These are phyloP conservation scores for Drosophila putrida DNA, from an alignment of 2,888 invertebrate genomes.

Conservation along the genomic window DNA sequence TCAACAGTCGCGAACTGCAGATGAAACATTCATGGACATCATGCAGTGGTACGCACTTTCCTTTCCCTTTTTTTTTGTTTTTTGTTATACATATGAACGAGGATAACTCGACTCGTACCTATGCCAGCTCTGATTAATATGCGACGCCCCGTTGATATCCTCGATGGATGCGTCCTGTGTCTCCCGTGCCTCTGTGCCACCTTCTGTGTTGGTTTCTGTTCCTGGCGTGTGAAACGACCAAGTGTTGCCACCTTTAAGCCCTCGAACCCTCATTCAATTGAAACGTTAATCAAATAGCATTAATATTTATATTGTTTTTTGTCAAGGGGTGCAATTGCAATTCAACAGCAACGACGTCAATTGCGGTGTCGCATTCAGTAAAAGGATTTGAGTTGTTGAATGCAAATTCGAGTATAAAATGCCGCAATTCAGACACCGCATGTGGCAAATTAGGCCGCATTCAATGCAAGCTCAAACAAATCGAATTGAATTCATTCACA, in stretches of 20 bases:
- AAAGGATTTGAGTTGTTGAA: slow-evolving; percentile 49
- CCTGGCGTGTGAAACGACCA: slow-evolving; percentile 72
- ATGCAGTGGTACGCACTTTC: slow-evolving; percentile 48
- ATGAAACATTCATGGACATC: slow-evolving; percentile 49
- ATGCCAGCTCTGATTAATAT: slow-evolving; percentile 67
- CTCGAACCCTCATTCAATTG: slow-evolving; percentile 57
- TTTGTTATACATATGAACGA: slow-evolving; percentile 9
- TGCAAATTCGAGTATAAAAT: slow-evolving; percentile 54
- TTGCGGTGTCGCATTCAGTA: slow-evolving; percentile 58
- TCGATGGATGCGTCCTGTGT: slow-evolving; percentile 13
- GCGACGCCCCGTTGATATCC: slow-evolving; percentile 65
- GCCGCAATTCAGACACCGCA: slow-evolving; percentile 63
- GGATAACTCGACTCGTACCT: slow-evolving; percentile 34
- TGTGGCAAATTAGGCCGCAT: slow-evolving; percentile 75
- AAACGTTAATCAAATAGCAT: slow-evolving; percentile 79
- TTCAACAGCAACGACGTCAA: slow-evolving; percentile 42
- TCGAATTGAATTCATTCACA: neutral
- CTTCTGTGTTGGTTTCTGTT: slow-evolving; percentile 15
- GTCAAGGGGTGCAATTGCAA: slow-evolving; percentile 33
- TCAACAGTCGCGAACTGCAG: slow-evolving; percentile 40
- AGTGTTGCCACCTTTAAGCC: slow-evolving; percentile 61
- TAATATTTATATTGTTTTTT: slow-evolving; percentile 76
- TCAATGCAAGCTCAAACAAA: slow-evolving; percentile 43
- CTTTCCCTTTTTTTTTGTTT: too few species aligned
- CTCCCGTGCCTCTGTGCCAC: slow-evolving; percentile 11